phyloP scores from a whole-genome alignment of 1,140 invertebrate species.

The Pararge aegeria region DNA sequence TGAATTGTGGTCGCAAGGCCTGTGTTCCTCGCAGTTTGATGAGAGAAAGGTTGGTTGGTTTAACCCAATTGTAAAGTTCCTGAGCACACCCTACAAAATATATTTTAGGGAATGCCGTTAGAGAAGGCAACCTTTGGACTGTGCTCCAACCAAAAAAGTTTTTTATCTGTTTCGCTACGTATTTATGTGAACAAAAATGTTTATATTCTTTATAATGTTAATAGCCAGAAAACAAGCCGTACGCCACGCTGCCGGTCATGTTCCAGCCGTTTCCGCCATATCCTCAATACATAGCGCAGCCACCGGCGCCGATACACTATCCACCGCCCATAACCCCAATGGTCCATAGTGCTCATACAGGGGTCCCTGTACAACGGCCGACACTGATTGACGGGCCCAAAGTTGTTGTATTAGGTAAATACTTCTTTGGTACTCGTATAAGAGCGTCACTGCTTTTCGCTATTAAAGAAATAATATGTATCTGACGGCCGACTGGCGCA shows the following conservation, averaged over 20 bases:
- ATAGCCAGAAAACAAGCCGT: constrained; percentile 65
- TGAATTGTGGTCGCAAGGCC: no score
- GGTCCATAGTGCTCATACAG: constrained; percentile 31
- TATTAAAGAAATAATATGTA: no score
- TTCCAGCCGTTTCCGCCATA: constrained; percentile 67
- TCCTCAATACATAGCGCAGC: constrained; percentile 55
- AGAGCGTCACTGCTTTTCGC: no score
- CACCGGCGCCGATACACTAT: constrained; percentile 64
- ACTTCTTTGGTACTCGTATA: not conserved
- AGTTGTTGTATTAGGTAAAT: constrained; percentile 63
- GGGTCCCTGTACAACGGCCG: constrained; percentile 38
- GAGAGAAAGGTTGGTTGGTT: no score
- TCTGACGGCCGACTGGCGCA: no score
- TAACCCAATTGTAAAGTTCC: no score
- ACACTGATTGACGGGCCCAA: constrained; percentile 59
- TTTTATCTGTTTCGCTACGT: no score
- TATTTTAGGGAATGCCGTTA: no score
- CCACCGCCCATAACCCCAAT: constrained; percentile 52
- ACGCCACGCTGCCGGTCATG: constrained; percentile 64
- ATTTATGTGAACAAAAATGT: not conserved
- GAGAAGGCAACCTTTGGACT: no score
- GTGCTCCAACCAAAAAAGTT: no score
- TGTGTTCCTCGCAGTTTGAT: no score
- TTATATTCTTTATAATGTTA: constrained; percentile 23
- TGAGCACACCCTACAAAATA: no score